A percentile compares a stretch with the other conserved stretches of the same genome.
Conservation (phyloP, 2,797 vertebrate species). For the Parambassis ranga region DNA sequence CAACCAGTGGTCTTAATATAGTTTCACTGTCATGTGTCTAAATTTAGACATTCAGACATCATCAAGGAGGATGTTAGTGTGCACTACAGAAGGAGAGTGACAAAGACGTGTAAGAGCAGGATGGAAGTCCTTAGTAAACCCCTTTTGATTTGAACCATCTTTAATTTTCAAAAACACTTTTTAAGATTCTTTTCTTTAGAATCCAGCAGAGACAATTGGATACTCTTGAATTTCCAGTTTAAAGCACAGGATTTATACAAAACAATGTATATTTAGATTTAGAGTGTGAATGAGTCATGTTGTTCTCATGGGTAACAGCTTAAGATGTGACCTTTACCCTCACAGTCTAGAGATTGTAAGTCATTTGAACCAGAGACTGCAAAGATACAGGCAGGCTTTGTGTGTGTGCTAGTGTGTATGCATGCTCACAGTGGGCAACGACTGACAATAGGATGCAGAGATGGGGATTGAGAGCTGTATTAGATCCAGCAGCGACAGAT, state of each 20-base stretch:
- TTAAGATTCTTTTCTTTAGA: constrained; percentile 7
- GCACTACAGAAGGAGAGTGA: constrained; percentile 3
- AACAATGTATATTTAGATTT: constrained; percentile 34
- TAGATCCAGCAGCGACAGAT: constrained; percentile 66
- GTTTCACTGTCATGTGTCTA: constrained; percentile 44
- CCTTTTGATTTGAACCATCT: constrained; percentile 14
- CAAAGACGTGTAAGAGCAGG: constrained; percentile 8
- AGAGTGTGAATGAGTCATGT: constrained; percentile 20
- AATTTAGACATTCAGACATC: constrained; percentile 53
- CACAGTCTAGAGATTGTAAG: not conserved
- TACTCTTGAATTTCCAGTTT: constrained; percentile 15
- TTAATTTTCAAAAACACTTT: not conserved
- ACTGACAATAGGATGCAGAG: constrained; percentile 43
- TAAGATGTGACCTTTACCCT: constrained; percentile 46
- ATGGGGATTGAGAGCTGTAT: constrained; percentile 48
- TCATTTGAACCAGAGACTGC: constrained; percentile 25
- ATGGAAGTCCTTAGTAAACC: not conserved
- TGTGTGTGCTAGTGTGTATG: constrained; percentile 5
- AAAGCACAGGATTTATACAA: not conserved
- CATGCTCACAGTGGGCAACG: constrained; percentile 11
- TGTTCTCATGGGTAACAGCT: constrained; percentile 25
- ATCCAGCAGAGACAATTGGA: constrained; percentile 10
- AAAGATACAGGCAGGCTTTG: constrained; percentile 11
- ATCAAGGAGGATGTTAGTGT: constrained; percentile 39
- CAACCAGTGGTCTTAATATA: constrained; percentile 52